Conservation (phyloP, 1,140 invertebrate genomes). For the Eurosta solidaginis region DNA sequence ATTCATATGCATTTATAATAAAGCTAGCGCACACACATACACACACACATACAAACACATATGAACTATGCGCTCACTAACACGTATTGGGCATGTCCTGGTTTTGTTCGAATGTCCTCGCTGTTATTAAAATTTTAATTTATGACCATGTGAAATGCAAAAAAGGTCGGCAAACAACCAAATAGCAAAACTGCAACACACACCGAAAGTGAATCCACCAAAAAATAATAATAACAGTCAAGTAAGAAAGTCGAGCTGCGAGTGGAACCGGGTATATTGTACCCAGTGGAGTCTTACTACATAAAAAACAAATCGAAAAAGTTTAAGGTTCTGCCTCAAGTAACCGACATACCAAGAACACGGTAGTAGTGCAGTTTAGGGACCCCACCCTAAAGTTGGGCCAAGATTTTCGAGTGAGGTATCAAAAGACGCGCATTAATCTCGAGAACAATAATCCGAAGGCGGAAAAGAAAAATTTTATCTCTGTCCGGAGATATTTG, state of each 20-base stretch:
- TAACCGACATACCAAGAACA: too few relatives aligned
- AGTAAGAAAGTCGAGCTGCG: too few relatives aligned
- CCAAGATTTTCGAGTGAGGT: too few relatives aligned
- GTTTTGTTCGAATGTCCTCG: constrained; percentile 36
- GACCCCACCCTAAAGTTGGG: too few relatives aligned
- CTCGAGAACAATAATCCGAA: too few relatives aligned
- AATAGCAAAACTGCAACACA: background rate
- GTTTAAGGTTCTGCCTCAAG: too few relatives aligned
- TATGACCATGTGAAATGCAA: constrained; percentile 52
- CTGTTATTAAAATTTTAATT: constrained; percentile 59
- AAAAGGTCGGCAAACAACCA: background rate
- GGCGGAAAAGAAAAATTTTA: too few relatives aligned
- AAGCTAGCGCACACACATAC: background rate
- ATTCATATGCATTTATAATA: constrained; percentile 8
- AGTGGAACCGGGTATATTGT: too few relatives aligned
- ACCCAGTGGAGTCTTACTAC: background rate
- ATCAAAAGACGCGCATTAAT: too few relatives aligned
- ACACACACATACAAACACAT: background rate
- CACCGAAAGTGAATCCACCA: background rate
- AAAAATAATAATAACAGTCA: background rate
- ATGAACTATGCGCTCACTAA: background rate
- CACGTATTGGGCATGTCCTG: constrained; percentile 30
- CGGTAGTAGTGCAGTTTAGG: too few relatives aligned
- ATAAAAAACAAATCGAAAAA: background rate
- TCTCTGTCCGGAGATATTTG: too few relatives aligned